A percentile compares a stretch with the other conserved stretches of the same genome.
Evolutionary conservation across 2,113 vertebrate species (phyloP).

Genomic region (Crotalus helleri): DNA sequence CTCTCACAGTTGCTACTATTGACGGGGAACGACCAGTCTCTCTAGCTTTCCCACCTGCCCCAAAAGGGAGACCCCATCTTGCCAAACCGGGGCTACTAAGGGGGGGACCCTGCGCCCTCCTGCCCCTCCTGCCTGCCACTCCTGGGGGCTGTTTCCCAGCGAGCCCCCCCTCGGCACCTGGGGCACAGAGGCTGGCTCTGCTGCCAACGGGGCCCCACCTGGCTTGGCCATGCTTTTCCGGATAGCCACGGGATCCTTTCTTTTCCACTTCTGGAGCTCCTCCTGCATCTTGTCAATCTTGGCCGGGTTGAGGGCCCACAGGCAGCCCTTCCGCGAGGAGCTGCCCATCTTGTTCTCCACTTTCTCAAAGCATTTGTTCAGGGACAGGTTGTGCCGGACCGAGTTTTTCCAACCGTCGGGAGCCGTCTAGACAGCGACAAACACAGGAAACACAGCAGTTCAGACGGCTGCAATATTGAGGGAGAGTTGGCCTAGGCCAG

Average conservation of each 20-base stretch:
- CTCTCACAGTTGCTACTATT: too few species aligned
- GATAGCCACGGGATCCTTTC: slow-evolving; percentile 90
- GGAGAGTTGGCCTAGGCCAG: neutral
- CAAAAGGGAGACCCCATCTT: neutral
- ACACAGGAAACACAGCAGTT: neutral
- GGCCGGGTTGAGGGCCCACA: slow-evolving; percentile 94
- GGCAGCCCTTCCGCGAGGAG: slow-evolving; percentile 89
- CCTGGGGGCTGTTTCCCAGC: neutral
- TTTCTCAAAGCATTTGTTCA: slow-evolving; percentile 99
- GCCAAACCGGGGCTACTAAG: neutral
- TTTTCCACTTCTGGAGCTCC: slow-evolving; percentile 95
- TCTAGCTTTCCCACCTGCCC: neutral
- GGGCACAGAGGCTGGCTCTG: rapidly evolving
- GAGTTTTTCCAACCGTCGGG: slow-evolving; percentile 99
- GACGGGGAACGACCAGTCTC: neutral
- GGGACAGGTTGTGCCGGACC: slow-evolving; percentile 93
- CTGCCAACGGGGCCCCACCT: slow-evolving; percentile 65
- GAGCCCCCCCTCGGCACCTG: neutral
- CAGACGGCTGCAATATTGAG: slow-evolving; percentile 1
- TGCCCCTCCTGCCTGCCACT: neutral
- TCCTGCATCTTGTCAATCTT: slow-evolving; percentile 98
- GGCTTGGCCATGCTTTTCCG: slow-evolving; percentile 96
- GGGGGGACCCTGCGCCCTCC: neutral
- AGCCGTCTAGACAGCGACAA: slow-evolving; percentile 79
- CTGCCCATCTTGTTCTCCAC: slow-evolving; percentile 90